Evolutionary conservation across 1,140 invertebrate genomes (phyloP).

Genomic region (Atta cephalotes): DNA sequence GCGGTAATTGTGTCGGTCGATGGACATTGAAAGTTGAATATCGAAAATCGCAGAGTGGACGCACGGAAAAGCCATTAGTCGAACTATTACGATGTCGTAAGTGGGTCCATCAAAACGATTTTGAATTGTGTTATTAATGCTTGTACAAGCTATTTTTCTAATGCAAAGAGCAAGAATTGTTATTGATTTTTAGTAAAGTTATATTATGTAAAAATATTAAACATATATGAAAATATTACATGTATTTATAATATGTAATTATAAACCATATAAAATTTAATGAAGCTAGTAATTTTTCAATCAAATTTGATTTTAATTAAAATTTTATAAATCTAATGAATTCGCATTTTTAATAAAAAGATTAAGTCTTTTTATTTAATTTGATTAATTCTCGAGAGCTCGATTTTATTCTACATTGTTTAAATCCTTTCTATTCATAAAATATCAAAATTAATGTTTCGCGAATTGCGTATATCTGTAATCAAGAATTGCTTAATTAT

Average conservation of each 20-base stretch:
- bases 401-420: no score
- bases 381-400: no score
- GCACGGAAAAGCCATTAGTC: slow-evolving; percentile 49
- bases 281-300: neutral
- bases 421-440: neutral
- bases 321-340: neutral
- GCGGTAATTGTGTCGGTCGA: slow-evolving; percentile 46
- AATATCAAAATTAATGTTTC: neutral
- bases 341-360: neutral
- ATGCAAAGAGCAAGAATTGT: neutral
- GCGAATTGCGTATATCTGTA: neutral
- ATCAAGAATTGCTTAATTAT: neutral
- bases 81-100: slow-evolving; percentile 48
- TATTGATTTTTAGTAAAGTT: slow-evolving; percentile 2
- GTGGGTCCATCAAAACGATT: slow-evolving; percentile 45
- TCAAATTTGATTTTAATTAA: neutral
- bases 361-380: neutral
- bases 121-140: slow-evolving; percentile 47
- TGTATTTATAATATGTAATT: slow-evolving; percentile 14
- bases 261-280: neutral
- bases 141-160: slow-evolving; percentile 1
- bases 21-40: slow-evolving; percentile 53
- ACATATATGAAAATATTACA: neutral
- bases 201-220: neutral
- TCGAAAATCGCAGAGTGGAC: slow-evolving; percentile 48